phyloP scores from a whole-genome alignment of 2,113 vertebrate species.

The Corythornis cristatus region DNA sequence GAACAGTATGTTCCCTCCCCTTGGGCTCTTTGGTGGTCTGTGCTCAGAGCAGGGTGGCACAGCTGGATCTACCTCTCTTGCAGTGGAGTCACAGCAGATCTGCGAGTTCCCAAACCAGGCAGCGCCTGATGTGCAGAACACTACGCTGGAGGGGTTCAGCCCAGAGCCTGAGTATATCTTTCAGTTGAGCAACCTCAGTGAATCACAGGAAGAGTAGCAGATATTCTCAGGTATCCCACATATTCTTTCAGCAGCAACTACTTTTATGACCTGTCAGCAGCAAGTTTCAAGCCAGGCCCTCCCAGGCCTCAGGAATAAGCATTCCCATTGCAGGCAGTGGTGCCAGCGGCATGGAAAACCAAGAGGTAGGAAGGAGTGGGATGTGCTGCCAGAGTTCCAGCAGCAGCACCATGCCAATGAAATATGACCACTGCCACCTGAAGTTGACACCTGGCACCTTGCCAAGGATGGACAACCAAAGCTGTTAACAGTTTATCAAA shows the following conservation, averaged over 20 bases:
- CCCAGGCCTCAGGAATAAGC: not conserved
- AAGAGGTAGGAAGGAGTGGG: slow-evolving; percentile 70
- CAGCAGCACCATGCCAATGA: slow-evolving; percentile 79
- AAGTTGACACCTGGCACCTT: rapidly evolving
- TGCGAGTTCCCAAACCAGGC: slow-evolving; percentile 64
- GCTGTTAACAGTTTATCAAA: not conserved
- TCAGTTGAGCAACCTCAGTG: slow-evolving; percentile 53
- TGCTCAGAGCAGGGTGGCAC: not conserved
- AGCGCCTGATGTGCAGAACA: not conserved
- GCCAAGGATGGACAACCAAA: not conserved
- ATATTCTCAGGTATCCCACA: slow-evolving; percentile 38
- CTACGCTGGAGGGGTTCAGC: not conserved
- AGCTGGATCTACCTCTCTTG: not conserved
- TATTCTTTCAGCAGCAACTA: slow-evolving; percentile 74
- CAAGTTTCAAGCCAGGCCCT: not conserved
- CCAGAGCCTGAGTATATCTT: slow-evolving; percentile 42
- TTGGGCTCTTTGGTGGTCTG: rapidly evolving
- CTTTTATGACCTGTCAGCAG: slow-evolving; percentile 49
- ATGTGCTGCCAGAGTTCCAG: slow-evolving; percentile 64
- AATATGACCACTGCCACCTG: slow-evolving; percentile 38
- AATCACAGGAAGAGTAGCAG: slow-evolving; percentile 65
- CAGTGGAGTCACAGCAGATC: slow-evolving; percentile 83
- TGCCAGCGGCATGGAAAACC: slow-evolving; percentile 1
- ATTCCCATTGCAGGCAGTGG: not conserved
- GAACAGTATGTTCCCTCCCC: not conserved